Conservation (phyloP, 1,140 invertebrate genomes). For the Pseudobourletiella spinata region DNA sequence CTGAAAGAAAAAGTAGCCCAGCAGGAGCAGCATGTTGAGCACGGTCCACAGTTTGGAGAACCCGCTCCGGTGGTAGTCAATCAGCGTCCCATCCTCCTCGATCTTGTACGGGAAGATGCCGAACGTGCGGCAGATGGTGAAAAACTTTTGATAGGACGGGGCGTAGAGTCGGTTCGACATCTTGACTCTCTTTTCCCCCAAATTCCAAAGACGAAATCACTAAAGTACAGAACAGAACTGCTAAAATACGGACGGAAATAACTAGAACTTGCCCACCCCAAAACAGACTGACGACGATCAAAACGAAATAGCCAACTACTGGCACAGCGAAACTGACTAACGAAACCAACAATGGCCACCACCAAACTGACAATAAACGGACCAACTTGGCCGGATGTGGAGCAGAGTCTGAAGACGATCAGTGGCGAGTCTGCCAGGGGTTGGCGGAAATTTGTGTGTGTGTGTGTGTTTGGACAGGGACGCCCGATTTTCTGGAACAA, state of each 20-base stretch:
- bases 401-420: too few species aligned
- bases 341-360: too few species aligned
- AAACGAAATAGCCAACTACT: background rate
- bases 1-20: slow-evolving; percentile 31
- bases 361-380: too few species aligned
- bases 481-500: background rate
- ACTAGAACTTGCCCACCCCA: background rate
- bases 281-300: background rate
- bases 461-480: too few species aligned
- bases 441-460: too few species aligned
- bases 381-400: too few species aligned
- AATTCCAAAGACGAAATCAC: background rate
- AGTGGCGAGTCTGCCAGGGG: too few species aligned
- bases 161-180: slow-evolving; percentile 26
- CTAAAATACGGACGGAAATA: background rate
- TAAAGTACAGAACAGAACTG: background rate
- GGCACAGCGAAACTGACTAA: too few species aligned
- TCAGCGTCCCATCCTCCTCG: slow-evolving; percentile 34
- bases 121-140: slow-evolving; percentile 21
- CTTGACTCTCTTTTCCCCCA: background rate
- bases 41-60: slow-evolving; percentile 28
- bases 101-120: slow-evolving; percentile 34
- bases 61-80: slow-evolving; percentile 32
- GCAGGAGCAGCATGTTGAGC: slow-evolving; percentile 18
- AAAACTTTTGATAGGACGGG: slow-evolving; percentile 32